Evolutionary conservation across 2,797 vertebrate genomes (phyloP), one percentile per base, ranked within the genome.

Genomic region (Acomys russatus): DNA sequence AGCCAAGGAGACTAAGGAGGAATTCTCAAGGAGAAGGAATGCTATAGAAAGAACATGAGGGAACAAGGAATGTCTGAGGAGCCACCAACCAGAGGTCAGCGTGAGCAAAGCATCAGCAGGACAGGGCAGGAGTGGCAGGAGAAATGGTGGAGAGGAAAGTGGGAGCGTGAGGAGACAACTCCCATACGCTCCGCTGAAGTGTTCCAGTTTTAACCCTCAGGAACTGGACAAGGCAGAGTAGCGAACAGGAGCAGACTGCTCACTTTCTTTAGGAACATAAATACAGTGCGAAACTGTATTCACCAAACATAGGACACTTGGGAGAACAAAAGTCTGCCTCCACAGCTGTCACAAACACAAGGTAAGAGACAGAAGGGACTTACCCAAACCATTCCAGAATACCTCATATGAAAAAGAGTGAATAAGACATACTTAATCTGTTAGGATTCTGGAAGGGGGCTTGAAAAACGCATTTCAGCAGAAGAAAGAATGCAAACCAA

Each of bases 381-480:
- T 68, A 68, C 28, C 1, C 49, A n/a, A 90, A 66, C 56, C 59
- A 59, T 74, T 35, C 25, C 56, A 54, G 77, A 94, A 83, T 3
- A 94, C 70, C 4, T 66, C 17, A 0, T n/a, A 22, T 38, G 11
- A 3, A 14, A 33, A 44, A 79, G 14, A 51, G 12, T 18, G 3
- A 88, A 70, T 51, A 30, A 23, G 59, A 20, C 3, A 20, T 33
- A 76, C 59, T 83, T 93, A 54, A 10, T 35, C 25, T 59, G 61
- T 44, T 22, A 63, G n/a, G 38, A 59, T 73, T 38, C 63, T 66
- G 38, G 63, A 15, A 0, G 0, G 28, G 20, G 25, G 1, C n/a
- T 28, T 44, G 64, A 44, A 33, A 66, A 54, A 66, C 68, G 64
- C 63, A 49, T 4, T 66, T 28, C 28, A 59, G 76, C 51, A 44